Percentiles rank a stretch among this genome's conserved stretches.
Evolutionary conservation across 2,888 invertebrate species (phyloP).

Genomic region (Zhuqinia jingwanae): DNA sequence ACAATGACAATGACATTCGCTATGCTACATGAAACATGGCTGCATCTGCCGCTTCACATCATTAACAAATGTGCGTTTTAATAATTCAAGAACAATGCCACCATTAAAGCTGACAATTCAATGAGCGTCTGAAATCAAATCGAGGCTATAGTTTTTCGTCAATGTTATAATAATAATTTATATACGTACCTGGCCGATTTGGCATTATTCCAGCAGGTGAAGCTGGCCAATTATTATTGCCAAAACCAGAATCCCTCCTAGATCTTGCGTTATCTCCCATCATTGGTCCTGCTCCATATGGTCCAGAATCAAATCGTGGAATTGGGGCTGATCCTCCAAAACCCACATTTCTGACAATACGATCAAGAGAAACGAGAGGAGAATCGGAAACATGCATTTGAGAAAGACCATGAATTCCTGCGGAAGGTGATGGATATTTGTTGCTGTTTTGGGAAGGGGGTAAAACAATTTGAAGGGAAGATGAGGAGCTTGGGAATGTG

Average conservation of each 20-base stretch:
- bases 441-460: conserved; percentile 1
- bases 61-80: no score
- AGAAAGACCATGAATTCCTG: neutral
- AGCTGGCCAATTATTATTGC: neutral
- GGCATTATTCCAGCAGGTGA: neutral
- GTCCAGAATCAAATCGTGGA: neutral
- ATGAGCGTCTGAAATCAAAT: no score
- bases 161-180: neutral
- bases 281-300: neutral
- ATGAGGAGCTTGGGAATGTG: neutral
- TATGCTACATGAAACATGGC: neutral
- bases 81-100: neutral
- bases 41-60: no score
- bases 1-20: neutral
- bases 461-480: neutral
- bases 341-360: neutral
- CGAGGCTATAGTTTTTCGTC: no score
- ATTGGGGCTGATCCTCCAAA: neutral
- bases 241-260: neutral
- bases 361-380: neutral
- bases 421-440: neutral
- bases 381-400: neutral
- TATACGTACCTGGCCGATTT: neutral
- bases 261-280: neutral
- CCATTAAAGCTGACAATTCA: no score